phyloP scores from a whole-genome alignment of 2,113 vertebrate species.

The Polypterus senegalus region DNA sequence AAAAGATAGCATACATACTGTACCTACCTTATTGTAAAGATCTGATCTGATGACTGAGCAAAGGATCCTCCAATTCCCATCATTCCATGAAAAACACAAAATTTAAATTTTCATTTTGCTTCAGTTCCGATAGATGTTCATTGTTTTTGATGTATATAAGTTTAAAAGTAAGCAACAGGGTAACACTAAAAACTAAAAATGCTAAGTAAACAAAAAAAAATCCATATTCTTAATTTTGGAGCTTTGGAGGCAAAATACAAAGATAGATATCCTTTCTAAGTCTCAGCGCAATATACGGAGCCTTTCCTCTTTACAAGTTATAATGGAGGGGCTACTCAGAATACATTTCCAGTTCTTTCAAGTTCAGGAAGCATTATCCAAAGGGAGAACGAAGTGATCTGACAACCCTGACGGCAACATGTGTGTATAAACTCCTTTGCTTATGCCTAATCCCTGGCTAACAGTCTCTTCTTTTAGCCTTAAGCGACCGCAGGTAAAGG shows the following conservation, averaged over 20 bases:
- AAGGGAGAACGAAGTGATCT: slow-evolving; percentile 14
- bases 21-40: slow-evolving; percentile 70
- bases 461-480: neutral
- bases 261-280: no score
- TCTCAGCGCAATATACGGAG: neutral
- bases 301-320: neutral
- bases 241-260: no score
- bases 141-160: neutral
- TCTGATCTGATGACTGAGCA: slow-evolving; percentile 64
- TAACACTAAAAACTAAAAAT: no score
- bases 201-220: no score
- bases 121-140: neutral
- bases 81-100: slow-evolving; percentile 30
- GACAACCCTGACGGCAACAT: neutral
- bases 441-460: slow-evolving; percentile 17
- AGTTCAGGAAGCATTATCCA: slow-evolving; percentile 26
- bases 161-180: neutral
- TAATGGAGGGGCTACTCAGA: slow-evolving; percentile 7
- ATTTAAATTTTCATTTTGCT: slow-evolving; percentile 22
- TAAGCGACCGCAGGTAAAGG: no score
- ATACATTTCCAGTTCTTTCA: slow-evolving; percentile 15
- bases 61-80: slow-evolving; percentile 81
- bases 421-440: slow-evolving; percentile 12
- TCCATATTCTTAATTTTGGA: no score
- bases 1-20: neutral